These are phyloP conservation scores for Pteruthius melanotis DNA, from an alignment of 2,113 vertebrate genomes.

Conservation along the genomic window DNA sequence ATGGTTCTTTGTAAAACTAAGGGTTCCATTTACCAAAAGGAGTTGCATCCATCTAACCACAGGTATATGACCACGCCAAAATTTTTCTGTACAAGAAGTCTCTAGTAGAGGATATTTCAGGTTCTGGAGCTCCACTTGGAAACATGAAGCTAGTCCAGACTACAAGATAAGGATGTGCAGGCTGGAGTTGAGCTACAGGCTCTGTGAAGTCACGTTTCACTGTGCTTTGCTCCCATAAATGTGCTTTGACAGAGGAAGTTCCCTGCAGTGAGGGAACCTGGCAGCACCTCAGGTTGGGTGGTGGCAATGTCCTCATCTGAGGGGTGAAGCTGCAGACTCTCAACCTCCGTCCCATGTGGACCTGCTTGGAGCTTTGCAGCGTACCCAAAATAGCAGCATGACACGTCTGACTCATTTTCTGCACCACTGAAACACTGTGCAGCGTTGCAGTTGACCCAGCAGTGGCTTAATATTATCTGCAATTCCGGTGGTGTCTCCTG, in stretches of 20 bases:
- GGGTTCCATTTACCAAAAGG: not conserved
- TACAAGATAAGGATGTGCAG: fast-evolving
- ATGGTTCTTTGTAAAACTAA: not conserved
- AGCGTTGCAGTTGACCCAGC: not conserved
- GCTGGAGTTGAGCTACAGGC: not conserved
- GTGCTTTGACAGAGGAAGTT: not conserved
- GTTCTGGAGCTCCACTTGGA: not conserved
- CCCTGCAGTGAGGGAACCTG: fast-evolving
- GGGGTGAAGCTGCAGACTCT: not conserved
- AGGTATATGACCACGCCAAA: not conserved
- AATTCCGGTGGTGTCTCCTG: not conserved
- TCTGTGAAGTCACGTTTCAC: not conserved
- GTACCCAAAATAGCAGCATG: not conserved
- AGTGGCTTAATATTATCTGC: not conserved
- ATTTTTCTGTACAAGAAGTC: not conserved
- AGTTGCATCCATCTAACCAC: not conserved
- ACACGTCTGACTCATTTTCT: not conserved
- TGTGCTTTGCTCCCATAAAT: not conserved
- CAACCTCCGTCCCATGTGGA: not conserved
- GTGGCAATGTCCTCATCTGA: not conserved
- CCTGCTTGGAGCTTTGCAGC: not conserved
- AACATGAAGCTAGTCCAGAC: not conserved
- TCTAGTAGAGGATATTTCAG: not conserved
- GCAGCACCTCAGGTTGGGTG: not conserved
- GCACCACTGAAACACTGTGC: not conserved